Evolutionary conservation across 1,140 invertebrate species (phyloP), one percentile per base, ranked within the genome.

Genomic region (Neodiprion virginianus): DNA sequence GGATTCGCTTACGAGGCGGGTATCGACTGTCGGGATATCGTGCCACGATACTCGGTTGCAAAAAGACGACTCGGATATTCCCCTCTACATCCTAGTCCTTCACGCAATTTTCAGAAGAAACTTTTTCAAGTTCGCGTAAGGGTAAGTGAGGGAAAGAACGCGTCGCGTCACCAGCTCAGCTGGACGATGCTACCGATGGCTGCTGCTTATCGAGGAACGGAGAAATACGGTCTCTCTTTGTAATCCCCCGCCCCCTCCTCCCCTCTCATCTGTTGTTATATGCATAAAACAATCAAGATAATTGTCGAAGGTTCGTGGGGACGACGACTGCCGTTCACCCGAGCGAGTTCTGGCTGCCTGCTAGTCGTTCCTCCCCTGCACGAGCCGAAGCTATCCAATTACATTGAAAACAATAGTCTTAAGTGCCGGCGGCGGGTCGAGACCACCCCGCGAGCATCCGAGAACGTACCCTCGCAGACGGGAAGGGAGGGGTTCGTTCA

Each of bases 321-420:
- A 80, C 80, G 77, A 80, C 74, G 53, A 61, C 53, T 61, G 53
- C 53, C 53, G 53, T 40, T 5, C 28, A 5, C 28, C 28, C 11
- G 53, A 17, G 11, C 53, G 53, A 61, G 53, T 61, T 61, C 79
- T 80, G 79, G 78, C 75, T 76, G 77, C 71, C 28, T 40, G 28
- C 28, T 40, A 40, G 28, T 75, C 78, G 78, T 70, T 78, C 67
- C 74, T 76, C 76, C 78, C 76, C 74, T 69, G n/a, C 73, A 40
- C 73, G 49, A 77, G 78, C 83, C 83, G 81, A 81, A 88, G 85
- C 88, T 89, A 89, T 90, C 88, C 88, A 90, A 90, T 90, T 90
- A 88, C 88, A 88, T 88, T 87, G 88, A 89, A 90, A 90, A 88
- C 87, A 88, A 88, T 88, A 87, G 87, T 85, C 83, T 85, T 89